These are phyloP conservation scores for Nesogale talazaci DNA, from an alignment of 2,113 vertebrate species.

Conservation along the genomic window DNA sequence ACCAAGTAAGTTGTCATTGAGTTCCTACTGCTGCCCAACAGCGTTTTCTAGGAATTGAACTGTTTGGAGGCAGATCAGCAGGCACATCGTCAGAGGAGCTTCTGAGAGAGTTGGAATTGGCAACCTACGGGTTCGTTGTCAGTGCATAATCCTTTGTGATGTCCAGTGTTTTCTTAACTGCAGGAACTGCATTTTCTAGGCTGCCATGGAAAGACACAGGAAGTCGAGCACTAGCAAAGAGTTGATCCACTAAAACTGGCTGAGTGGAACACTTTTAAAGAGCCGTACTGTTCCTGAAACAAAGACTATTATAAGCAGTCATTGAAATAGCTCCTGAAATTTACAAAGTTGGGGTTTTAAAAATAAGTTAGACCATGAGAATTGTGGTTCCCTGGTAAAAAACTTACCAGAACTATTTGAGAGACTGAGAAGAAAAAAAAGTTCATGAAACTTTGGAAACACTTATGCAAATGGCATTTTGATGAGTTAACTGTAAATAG, in stretches of 20 bases:
- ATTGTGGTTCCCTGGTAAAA: conserved; percentile 59
- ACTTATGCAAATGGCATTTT: conserved; percentile 70
- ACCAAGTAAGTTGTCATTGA: background rate
- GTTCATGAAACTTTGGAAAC: conserved; percentile 67
- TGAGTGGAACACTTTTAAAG: background rate
- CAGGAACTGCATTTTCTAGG: background rate
- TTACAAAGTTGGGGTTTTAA: conserved; percentile 53
- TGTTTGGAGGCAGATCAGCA: background rate
- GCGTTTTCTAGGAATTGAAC: background rate
- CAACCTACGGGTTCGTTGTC: background rate
- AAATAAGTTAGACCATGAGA: conserved; percentile 50
- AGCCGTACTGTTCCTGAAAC: background rate
- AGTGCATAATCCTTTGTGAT: background rate
- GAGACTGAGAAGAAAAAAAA: conserved; percentile 37
- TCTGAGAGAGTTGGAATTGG: background rate
- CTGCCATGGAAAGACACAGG: background rate
- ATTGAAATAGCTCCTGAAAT: conserved; percentile 59
- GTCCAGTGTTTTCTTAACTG: background rate
- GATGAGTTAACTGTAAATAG: conserved; percentile 71
- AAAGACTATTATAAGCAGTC: background rate
- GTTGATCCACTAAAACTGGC: background rate
- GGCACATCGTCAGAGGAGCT: background rate
- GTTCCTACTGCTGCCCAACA: too few species aligned
- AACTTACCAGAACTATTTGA: conserved; percentile 52
- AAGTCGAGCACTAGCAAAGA: background rate